Evolutionary conservation across 2,113 vertebrate species (phyloP).

Genomic region (Anolis carolinensis): DNA sequence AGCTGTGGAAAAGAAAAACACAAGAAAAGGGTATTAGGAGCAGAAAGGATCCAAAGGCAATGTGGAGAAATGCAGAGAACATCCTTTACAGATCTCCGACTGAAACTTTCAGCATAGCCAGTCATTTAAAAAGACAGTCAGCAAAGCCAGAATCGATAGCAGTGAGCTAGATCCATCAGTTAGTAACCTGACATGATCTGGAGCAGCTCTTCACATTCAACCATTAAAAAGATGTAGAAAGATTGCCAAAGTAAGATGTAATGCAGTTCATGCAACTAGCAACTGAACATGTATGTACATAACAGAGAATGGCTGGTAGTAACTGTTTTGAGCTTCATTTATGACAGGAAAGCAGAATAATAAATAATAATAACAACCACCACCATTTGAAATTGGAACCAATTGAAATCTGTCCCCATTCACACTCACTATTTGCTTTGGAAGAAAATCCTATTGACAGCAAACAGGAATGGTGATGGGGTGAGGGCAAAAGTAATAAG

Average conservation of each 20-base stretch:
- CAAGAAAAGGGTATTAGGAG: not conserved
- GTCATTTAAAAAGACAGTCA: not conserved
- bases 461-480: too few relatives aligned
- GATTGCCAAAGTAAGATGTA: not conserved
- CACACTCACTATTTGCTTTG: too few relatives aligned
- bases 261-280: not conserved
- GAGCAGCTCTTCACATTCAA: not conserved
- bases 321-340: too few relatives aligned
- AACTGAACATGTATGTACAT: not conserved
- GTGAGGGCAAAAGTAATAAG: not conserved
- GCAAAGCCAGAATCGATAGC: not conserved
- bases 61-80: not conserved
- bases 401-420: not conserved
- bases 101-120: not conserved
- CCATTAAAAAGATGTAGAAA: not conserved
- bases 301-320: not conserved
- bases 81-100: not conserved
- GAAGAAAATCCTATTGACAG: too few relatives aligned
- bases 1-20: constrained; percentile 72
- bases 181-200: not conserved
- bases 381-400: not conserved
- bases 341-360: too few relatives aligned
- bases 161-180: not conserved
- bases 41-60: not conserved
- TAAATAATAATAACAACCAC: too few relatives aligned